Base-by-base conservation (phyloP, 2,113 vertebrate genomes). In the Neodon shergylaensis region DNA sequence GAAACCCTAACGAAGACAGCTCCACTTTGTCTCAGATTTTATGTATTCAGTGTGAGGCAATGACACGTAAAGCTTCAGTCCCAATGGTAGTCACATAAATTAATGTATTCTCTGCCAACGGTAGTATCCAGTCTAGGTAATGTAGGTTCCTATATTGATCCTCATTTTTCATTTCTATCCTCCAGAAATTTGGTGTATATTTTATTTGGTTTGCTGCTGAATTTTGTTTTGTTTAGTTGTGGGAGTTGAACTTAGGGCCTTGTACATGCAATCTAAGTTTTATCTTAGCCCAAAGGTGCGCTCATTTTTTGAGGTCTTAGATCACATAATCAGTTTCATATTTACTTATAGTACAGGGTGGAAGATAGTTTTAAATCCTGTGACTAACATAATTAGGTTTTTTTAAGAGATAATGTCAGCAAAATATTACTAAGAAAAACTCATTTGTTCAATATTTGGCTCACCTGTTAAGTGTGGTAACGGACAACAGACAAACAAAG, bases 251-350 rank as follows among this genome's bases (percentile, higher is more conserved):
- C 11, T 12, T 44, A 52, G 52, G 26, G 5, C 2, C 36, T 63
- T 72, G 39, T 6, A 5, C 36, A 33, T 65, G 7, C 8, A 11
- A 49, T 17, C 2, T 26, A 82, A 82, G 17, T 26, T 33, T 11
- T 3, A 49, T 14, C 17, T 22, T 13, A 65, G 52, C 3, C 13
- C 3, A 39, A 19, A 1, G n/a, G 6, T 24, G 7, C 6, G 0
- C 13, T 73, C 17, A 82, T 44, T 92, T 76, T 85, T 95, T 83
- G 4, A 42, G 66, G 14, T 12, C 28, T 39, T 72, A 72, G 36
- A 26, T 87, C 7, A 49, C 24, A 85, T 24, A 91, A 81, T 65
- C 54, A 70, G 12, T 91, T 47, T 49, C 26, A 58, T 39, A 83
- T 52, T 94, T 93, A 28, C 4, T 16, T 79, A 5, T 0, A 84